phyloP scores from a whole-genome alignment of 2,888 invertebrate genomes.

The Bibio marci region DNA sequence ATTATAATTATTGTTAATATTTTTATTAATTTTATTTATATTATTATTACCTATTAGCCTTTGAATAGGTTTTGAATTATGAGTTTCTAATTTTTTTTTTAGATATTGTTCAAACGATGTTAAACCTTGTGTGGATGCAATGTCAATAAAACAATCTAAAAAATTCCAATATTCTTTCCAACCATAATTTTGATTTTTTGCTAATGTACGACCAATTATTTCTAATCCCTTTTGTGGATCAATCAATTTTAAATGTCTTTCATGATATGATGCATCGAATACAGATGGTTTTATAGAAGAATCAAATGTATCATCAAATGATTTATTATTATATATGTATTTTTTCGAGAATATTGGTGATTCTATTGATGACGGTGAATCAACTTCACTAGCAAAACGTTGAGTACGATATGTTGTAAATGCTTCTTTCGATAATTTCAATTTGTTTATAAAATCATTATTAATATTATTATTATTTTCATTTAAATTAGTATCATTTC shows the following conservation, averaged over 20 bases:
- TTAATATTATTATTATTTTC: no score
- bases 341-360: conserved; percentile 2
- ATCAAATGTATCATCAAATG: conserved; percentile 2
- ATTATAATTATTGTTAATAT: no score
- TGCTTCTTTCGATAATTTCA: no score
- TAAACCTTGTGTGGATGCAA: conserved; percentile 57
- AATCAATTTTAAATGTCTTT: conserved; percentile 35
- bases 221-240: conserved; percentile 84
- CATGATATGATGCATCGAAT: conserved; percentile 18
- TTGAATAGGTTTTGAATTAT: no score
- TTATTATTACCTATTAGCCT: no score
- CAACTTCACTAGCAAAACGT: no score
- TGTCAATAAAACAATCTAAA: conserved; percentile 61
- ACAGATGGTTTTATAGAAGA: no score
- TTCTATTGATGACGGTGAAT: neutral
- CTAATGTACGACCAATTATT: conserved; percentile 53
- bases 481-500: no score
- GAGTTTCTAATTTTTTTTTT: neutral
- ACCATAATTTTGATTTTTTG: conserved; percentile 50
- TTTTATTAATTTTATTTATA: conserved; percentile 4
- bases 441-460: no score
- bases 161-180: conserved; percentile 95
- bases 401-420: no score
- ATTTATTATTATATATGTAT: neutral
- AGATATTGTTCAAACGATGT: conserved; percentile 57